phyloP scores from a whole-genome alignment of 1,140 invertebrate genomes.

The Lethrus apterus region DNA sequence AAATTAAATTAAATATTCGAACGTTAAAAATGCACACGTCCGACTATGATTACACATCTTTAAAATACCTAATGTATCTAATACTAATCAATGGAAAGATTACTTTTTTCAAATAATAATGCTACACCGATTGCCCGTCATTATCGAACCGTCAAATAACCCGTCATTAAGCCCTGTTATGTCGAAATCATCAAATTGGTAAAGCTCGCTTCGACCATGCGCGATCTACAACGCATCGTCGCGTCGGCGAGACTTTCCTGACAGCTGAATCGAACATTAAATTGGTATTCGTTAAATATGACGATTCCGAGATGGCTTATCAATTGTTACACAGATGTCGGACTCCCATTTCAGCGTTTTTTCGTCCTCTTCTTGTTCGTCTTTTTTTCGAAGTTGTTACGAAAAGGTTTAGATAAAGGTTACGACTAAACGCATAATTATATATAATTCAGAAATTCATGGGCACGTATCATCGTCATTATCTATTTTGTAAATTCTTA shows the following conservation, averaged over 20 bases:
- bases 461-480: not conserved
- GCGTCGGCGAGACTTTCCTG: not conserved
- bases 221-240: not conserved
- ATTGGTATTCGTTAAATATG: not conserved
- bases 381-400: not conserved
- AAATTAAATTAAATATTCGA: no score
- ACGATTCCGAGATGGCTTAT: constrained; percentile 1
- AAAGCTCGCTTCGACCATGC: not conserved
- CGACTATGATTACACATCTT: no score
- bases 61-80: no score
- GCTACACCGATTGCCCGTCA: not conserved
- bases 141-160: constrained; percentile 1
- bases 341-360: not conserved
- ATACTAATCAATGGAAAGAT: constrained; percentile 3
- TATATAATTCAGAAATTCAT: not conserved
- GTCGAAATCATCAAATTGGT: no score
- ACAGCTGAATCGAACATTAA: not conserved
- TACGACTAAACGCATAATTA: constrained; percentile 4
- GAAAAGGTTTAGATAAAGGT: constrained; percentile 6
- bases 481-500: constrained; percentile 9
- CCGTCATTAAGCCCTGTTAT: constrained; percentile 3
- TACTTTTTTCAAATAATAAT: not conserved
- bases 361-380: not conserved
- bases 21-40: no score
- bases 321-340: constrained; percentile 3